A percentile compares a stretch with the other conserved stretches of the same genome.
These are phyloP conservation scores for Syritta pipiens DNA, from an alignment of 2,888 invertebrate species.

Conservation along the genomic window DNA sequence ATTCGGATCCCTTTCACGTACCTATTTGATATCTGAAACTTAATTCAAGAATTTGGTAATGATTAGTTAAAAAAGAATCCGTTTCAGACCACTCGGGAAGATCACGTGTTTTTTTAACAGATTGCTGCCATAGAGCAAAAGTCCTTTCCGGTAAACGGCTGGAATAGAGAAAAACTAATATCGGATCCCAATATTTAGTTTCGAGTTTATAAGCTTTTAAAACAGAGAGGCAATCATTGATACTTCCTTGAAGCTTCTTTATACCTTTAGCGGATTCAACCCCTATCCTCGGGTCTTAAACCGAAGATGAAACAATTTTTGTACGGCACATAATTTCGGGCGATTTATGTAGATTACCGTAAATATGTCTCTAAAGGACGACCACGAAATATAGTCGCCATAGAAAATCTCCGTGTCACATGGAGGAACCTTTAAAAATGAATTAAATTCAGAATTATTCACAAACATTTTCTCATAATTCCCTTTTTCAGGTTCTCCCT, in stretches of 20 bases:
- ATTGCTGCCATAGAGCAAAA: background rate
- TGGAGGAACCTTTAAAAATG: constrained; percentile 3
- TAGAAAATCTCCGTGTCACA: constrained; percentile 20
- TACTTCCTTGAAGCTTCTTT: constrained; percentile 12
- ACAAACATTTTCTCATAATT: background rate
- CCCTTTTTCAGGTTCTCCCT: too few species aligned
- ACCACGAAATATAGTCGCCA: constrained; percentile 39
- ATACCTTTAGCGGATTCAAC: too few species aligned
- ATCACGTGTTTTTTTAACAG: constrained; percentile 1
- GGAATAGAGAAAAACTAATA: constrained; percentile 1
- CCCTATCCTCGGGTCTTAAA: constrained; percentile 10
- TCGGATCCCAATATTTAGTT: background rate
- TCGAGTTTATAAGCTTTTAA: constrained; percentile 5
- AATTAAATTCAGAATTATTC: background rate
- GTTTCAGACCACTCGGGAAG: background rate
- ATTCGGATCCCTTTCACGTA: background rate
- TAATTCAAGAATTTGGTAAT: background rate
- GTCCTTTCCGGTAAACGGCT: background rate
- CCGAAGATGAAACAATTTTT: constrained; percentile 26
- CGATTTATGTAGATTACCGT: constrained; percentile 6
- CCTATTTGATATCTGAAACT: background rate
- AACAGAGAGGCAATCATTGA: constrained; percentile 6
- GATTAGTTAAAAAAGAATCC: background rate
- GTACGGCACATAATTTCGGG: constrained; percentile 1
- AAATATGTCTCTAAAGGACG: constrained; percentile 24